These are phyloP conservation scores for Portunus trituberculatus DNA, from an alignment of 1,140 invertebrate genomes.

Conservation along the genomic window DNA sequence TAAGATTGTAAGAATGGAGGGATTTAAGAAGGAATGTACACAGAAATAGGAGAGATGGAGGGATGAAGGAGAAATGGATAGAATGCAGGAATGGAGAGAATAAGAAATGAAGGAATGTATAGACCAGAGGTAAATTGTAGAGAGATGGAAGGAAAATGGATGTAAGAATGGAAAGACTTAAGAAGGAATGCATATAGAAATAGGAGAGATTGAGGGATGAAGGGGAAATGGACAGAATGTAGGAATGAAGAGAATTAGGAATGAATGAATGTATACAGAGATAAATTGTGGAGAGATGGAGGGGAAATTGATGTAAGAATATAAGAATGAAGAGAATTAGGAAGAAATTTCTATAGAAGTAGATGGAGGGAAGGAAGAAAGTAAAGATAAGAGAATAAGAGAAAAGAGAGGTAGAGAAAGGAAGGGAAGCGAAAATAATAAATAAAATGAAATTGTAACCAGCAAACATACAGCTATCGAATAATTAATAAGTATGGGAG, in stretches of 20 bases:
- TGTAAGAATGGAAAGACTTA: neutral
- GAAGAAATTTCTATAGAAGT: neutral
- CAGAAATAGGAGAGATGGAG: neutral
- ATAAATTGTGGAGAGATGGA: neutral
- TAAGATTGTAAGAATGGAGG: neutral
- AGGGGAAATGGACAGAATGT: neutral
- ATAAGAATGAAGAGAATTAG: neutral
- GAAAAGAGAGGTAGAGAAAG: neutral
- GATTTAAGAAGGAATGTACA: neutral
- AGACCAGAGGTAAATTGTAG: neutral
- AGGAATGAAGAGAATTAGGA: neutral
- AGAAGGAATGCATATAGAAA: neutral
- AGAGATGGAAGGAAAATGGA: neutral
- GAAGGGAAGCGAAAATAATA: neutral
- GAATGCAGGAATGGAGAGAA: neutral
- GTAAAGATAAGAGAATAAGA: neutral
- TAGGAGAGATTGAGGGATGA: neutral
- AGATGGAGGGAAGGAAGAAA: neutral
- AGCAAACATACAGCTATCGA: too few relatives aligned
- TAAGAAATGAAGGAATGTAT: neutral
- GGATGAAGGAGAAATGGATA: conserved; percentile 62
- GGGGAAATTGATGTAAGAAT: neutral
- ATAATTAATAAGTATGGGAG: neutral
- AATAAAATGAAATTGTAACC: neutral
- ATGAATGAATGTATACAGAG: neutral